A percentile compares a stretch with the other conserved stretches of the same genome.
phyloP scores from a whole-genome alignment of 1,140 invertebrate genomes.

The Drosophila teissieri region DNA sequence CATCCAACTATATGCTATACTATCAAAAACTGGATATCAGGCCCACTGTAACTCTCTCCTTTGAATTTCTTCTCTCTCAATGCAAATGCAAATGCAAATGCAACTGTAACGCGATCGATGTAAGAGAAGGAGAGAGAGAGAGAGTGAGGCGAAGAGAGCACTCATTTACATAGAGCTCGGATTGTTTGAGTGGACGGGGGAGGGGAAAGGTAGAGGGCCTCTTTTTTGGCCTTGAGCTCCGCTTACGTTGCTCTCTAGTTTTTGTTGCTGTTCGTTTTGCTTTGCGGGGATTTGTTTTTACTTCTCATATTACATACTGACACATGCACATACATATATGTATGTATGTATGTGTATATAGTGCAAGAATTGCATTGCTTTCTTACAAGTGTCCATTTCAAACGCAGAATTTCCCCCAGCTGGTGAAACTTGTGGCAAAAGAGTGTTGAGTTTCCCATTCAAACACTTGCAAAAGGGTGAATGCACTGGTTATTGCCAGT shows the following conservation, averaged over 20 bases:
- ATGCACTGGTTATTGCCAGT: constrained; percentile 2
- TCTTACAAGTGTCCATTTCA: constrained; percentile 19
- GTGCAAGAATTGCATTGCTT: neutral
- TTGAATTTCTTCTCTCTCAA: neutral
- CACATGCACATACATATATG: constrained; percentile 3
- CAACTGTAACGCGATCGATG: constrained; percentile 2
- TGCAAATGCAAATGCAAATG: constrained; percentile 15
- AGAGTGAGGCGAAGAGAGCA: neutral
- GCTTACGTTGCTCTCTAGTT: constrained; percentile 15
- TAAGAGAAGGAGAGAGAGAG: constrained; percentile 3
- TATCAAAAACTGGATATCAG: constrained; percentile 6
- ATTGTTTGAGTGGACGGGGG: neutral
- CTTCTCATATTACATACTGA: constrained; percentile 4
- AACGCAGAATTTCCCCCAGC: constrained; percentile 23
- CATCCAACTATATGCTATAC: constrained; percentile 6
- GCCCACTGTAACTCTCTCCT: constrained; percentile 6
- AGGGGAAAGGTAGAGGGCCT: neutral
- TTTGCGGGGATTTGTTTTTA: constrained; percentile 13
- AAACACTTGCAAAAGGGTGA: constrained; percentile 19
- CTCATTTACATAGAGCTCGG: neutral
- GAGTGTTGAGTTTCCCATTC: constrained; percentile 13
- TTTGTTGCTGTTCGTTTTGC: neutral
- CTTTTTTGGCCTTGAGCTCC: constrained; percentile 28
- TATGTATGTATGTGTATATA: no score
- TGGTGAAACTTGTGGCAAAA: neutral